These are phyloP conservation scores for Heterotilapia buettikoferi DNA, from an alignment of 2,113 vertebrate genomes.

Conservation along the genomic window DNA sequence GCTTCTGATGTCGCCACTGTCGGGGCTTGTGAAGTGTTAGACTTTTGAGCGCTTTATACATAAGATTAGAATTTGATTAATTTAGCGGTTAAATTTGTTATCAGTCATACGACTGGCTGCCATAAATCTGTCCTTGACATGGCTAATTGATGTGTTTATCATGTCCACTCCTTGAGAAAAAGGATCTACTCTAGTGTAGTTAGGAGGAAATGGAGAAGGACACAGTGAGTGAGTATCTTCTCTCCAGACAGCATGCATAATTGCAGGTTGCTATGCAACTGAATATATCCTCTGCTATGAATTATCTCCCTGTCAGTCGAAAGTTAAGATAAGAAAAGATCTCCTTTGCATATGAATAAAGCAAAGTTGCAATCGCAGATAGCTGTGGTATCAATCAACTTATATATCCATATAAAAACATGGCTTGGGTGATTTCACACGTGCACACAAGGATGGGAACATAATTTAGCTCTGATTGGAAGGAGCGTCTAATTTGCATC, in stretches of 20 bases:
- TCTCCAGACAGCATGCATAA: slow-evolving; percentile 58
- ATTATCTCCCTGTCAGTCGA: slow-evolving; percentile 54
- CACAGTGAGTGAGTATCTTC: slow-evolving; percentile 25
- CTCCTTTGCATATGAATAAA: slow-evolving; percentile 60
- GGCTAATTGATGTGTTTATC: slow-evolving; percentile 41
- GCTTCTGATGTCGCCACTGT: slow-evolving; percentile 1
- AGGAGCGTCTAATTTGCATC: not conserved
- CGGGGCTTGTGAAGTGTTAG: not conserved
- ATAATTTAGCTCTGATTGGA: not conserved
- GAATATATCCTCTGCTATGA: slow-evolving; percentile 53
- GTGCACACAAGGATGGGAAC: not conserved
- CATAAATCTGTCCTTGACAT: not conserved
- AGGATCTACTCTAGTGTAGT: not conserved
- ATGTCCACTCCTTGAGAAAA: slow-evolving; percentile 8
- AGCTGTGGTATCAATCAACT: slow-evolving; percentile 11
- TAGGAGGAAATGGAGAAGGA: slow-evolving; percentile 24
- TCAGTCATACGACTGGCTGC: not conserved
- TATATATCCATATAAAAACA: not conserved
- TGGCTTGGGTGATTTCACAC: not conserved
- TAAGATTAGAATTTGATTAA: not conserved
- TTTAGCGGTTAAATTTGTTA: not conserved
- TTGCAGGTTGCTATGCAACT: slow-evolving; percentile 72
- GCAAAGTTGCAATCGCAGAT: not conserved
- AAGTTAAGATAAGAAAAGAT: slow-evolving; percentile 53
- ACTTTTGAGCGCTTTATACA: not conserved